Evolutionary conservation across 2,113 vertebrate species (phyloP).

Genomic region (Aphelocoma coerulescens): DNA sequence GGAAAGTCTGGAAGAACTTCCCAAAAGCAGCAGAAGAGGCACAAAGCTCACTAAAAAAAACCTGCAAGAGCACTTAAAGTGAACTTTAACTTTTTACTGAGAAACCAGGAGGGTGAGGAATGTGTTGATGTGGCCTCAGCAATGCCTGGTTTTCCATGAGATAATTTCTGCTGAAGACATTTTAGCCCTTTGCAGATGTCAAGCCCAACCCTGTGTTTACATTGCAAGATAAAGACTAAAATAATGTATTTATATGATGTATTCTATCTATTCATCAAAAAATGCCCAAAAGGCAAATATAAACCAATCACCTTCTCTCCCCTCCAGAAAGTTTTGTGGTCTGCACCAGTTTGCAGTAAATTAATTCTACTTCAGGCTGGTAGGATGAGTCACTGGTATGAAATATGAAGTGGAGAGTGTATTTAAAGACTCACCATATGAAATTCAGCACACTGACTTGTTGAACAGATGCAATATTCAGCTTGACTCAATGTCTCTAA

Average conservation of each 20-base stretch:
- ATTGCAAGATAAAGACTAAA: background rate
- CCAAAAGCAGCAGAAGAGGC: background rate
- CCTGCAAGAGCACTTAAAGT: background rate
- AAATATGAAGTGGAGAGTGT: background rate
- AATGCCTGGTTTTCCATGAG: background rate
- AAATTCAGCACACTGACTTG: background rate
- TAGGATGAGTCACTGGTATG: background rate
- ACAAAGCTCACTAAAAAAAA: background rate
- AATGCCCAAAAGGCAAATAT: background rate
- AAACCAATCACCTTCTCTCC: background rate
- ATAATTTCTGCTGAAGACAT: background rate
- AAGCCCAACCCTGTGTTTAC: background rate
- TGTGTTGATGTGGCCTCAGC: background rate
- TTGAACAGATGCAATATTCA: background rate
- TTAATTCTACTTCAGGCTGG: background rate
- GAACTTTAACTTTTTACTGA: background rate
- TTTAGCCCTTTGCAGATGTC: background rate
- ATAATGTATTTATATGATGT: fast-evolving
- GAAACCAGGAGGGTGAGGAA: background rate
- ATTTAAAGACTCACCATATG: background rate
- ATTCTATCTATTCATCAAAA: background rate
- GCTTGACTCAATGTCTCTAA: background rate
- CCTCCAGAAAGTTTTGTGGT: background rate
- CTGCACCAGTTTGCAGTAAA: background rate
- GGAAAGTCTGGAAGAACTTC: background rate